Percentiles rank a stretch among this genome's conserved stretches.
Evolutionary conservation across 2,113 vertebrate species (phyloP).

Genomic region (Colius striatus): DNA sequence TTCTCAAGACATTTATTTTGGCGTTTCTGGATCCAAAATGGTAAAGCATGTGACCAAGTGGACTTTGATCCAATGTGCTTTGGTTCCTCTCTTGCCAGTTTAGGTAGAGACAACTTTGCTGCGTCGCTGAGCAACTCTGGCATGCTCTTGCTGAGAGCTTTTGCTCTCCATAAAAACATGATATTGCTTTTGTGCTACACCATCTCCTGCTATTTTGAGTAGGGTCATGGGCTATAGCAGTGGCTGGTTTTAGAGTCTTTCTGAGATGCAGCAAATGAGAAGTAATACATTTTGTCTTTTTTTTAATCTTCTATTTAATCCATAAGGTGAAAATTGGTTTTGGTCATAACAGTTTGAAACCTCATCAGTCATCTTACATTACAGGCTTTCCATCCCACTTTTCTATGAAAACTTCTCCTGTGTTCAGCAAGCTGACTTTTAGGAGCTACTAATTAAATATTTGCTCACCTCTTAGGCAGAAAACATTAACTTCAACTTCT

Average conservation of each 20-base stretch:
- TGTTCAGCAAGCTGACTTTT: neutral
- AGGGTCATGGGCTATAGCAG: neutral
- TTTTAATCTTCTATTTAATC: neutral
- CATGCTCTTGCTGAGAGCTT: neutral
- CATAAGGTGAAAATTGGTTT: neutral
- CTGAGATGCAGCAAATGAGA: neutral
- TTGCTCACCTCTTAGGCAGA: neutral
- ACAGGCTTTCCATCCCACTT: neutral
- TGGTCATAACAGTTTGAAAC: neutral
- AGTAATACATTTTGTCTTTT: neutral
- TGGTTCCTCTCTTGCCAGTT: neutral
- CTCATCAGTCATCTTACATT: neutral
- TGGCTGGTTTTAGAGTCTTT: neutral
- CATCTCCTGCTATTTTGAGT: neutral
- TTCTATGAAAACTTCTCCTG: neutral
- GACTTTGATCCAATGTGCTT: neutral
- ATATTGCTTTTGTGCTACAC: neutral
- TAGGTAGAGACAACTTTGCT: neutral
- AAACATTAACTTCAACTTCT: neutral
- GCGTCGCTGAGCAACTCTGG: neutral
- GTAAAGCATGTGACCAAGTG: neutral
- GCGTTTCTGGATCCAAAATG: neutral
- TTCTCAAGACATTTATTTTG: neutral
- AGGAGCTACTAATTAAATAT: slow-evolving; percentile 8
- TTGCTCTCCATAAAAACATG: neutral